Percentiles rank a stretch among this genome's conserved stretches.
Evolutionary conservation across 1,140 invertebrate species (phyloP).

Genomic region (Acromyrmex charruanus): DNA sequence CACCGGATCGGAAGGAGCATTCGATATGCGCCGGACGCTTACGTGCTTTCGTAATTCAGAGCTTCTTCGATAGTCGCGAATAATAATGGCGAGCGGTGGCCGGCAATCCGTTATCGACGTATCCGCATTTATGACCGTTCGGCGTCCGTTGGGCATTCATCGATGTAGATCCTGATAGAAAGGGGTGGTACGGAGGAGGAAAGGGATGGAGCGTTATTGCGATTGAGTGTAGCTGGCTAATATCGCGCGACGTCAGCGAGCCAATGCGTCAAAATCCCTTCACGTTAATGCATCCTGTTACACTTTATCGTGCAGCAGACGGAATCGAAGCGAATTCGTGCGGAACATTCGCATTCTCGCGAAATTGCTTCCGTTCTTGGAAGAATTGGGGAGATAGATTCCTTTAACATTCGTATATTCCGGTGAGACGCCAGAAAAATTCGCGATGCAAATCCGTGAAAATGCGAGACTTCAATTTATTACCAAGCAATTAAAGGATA

Average conservation of each 20-base stretch:
- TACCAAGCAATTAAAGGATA: no score
- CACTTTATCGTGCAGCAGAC: conserved; percentile 34
- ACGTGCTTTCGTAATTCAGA: conserved; percentile 54
- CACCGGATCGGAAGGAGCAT: conserved; percentile 24
- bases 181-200: not conserved
- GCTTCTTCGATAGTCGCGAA: conserved; percentile 32
- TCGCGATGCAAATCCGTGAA: no score
- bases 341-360: conserved; percentile 18
- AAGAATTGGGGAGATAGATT: not conserved
- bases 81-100: not conserved
- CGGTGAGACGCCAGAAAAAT: not conserved
- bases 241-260: conserved; percentile 47
- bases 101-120: conserved; percentile 54
- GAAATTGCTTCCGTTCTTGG: not conserved
- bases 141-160: conserved; percentile 46
- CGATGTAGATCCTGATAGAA: conserved; percentile 49
- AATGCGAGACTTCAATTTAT: no score
- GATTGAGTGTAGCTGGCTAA: conserved; percentile 54
- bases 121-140: conserved; percentile 45
- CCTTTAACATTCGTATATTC: not conserved
- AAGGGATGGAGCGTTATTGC: conserved; percentile 17
- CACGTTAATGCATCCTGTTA: conserved; percentile 59
- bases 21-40: conserved; percentile 40
- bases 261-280: conserved; percentile 31
- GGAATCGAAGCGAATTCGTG: conserved; percentile 43